Conservation (phyloP, 2,888 invertebrate species). For the Strigamia crassipes region DNA sequence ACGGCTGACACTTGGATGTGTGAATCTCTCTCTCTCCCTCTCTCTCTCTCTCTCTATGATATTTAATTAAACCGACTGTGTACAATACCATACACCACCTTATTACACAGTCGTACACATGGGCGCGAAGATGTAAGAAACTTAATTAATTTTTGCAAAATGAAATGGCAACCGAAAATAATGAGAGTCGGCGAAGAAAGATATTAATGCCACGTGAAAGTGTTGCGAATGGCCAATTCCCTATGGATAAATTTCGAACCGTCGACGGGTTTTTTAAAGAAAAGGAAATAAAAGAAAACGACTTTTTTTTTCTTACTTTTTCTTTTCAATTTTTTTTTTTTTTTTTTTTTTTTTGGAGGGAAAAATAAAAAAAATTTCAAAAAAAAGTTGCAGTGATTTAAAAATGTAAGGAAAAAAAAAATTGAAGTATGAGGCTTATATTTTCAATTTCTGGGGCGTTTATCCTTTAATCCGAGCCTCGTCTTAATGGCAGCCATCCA, state of each 20-base stretch:
- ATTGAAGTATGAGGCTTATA: background rate
- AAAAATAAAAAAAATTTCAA: no score
- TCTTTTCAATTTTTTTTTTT: no score
- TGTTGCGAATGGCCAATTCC: conserved; percentile 23
- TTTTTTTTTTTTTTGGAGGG: background rate
- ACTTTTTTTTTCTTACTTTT: background rate
- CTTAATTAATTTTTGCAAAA: conserved; percentile 34
- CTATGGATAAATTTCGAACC: conserved; percentile 22
- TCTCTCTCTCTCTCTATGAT: no score
- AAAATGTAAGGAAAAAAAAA: background rate
- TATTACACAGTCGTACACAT: conserved; percentile 24
- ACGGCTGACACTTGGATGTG: background rate
- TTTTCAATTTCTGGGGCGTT: conserved; percentile 29
- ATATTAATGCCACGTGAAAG: conserved; percentile 28
- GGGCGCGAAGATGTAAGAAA: conserved; percentile 18
- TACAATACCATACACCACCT: conserved; percentile 19
- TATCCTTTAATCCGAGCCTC: conserved; percentile 30
- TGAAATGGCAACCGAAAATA: conserved; percentile 34
- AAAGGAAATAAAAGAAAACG: conserved; percentile 17
- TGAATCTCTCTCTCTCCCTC: background rate
- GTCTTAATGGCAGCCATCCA: conserved; percentile 31
- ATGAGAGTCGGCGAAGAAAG: conserved; percentile 26
- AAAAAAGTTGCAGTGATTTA: background rate
- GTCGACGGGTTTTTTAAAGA: background rate
- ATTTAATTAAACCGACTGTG: conserved; percentile 31